Evolutionary conservation across 2,113 vertebrate species (phyloP).

Genomic region (Trogon surrucura): DNA sequence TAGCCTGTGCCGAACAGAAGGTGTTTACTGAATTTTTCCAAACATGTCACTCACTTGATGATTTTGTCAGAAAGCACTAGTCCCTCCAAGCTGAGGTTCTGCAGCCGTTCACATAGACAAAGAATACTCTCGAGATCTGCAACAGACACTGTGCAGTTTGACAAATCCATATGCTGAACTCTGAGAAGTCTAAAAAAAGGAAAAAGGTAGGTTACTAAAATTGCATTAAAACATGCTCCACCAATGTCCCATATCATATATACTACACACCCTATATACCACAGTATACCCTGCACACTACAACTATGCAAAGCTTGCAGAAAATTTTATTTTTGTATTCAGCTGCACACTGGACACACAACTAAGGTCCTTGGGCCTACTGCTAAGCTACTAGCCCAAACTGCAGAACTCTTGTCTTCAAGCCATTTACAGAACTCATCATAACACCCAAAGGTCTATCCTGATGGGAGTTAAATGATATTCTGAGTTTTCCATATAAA

Average conservation of each 20-base stretch:
- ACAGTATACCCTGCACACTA: background rate
- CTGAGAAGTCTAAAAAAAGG: slow-evolving; percentile 75
- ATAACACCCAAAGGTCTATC: background rate
- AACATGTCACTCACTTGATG: slow-evolving; percentile 75
- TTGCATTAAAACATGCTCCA: background rate
- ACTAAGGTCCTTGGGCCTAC: background rate
- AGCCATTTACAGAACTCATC: background rate
- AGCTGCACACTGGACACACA: background rate
- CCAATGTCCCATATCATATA: background rate
- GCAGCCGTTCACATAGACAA: slow-evolving; percentile 78
- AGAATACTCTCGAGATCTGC: slow-evolving; percentile 80
- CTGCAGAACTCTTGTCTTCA: background rate
- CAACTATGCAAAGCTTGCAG: background rate
- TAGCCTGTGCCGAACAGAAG: background rate
- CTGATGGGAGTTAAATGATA: background rate
- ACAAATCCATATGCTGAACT: slow-evolving; percentile 88
- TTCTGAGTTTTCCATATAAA: background rate
- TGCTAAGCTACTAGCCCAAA: background rate
- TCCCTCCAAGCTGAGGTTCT: slow-evolving; percentile 89
- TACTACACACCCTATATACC: no score
- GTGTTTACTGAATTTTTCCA: background rate
- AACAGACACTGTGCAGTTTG: slow-evolving; percentile 81
- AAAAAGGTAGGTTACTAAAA: background rate
- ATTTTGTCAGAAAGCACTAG: slow-evolving; percentile 85
- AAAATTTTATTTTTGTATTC: background rate